Conservation (phyloP, 2,113 vertebrate genomes). For the Toxotes chatareus region DNA sequence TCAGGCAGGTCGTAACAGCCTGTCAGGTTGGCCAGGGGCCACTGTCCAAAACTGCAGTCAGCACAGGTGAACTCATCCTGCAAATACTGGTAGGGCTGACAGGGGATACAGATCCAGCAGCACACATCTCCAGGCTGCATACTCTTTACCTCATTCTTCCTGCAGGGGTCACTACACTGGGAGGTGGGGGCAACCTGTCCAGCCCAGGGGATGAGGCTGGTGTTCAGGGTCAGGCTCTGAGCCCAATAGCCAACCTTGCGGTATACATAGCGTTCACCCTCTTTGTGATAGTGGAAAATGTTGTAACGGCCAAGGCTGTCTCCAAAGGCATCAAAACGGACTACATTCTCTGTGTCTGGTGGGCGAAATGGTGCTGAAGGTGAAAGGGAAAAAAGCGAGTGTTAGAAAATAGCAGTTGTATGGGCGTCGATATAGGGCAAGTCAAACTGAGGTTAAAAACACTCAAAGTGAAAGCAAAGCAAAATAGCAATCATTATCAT, state of each 20-base stretch:
- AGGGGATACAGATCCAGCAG: slow-evolving; percentile 98
- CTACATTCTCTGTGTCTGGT: slow-evolving; percentile 88
- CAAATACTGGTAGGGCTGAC: slow-evolving; percentile 94
- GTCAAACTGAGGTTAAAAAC: neutral
- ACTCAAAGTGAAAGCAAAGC: neutral
- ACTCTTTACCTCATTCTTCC: slow-evolving; percentile 96
- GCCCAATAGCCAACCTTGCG: slow-evolving; percentile 97
- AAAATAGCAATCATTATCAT: neutral
- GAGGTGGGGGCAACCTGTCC: slow-evolving; percentile 87
- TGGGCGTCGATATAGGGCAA: neutral
- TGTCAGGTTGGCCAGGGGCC: slow-evolving; percentile 93
- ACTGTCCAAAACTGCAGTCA: slow-evolving; percentile 95
- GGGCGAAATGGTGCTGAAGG: slow-evolving; percentile 94
- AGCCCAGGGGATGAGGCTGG: slow-evolving; percentile 91
- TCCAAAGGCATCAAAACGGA: slow-evolving; percentile 93
- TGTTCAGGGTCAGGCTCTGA: slow-evolving; percentile 91
- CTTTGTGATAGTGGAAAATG: slow-evolving; percentile 93
- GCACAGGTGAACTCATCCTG: slow-evolving; percentile 95
- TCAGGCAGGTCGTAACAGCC: slow-evolving; percentile 96
- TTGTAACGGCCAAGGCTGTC: slow-evolving; percentile 98
- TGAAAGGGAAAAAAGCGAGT: slow-evolving; percentile 1
- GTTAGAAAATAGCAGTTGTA: slow-evolving; percentile 8
- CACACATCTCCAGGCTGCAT: slow-evolving; percentile 98
- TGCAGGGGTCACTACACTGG: slow-evolving; percentile 97
- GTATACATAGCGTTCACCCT: slow-evolving; percentile 88